Percentiles rank a stretch among this genome's conserved stretches.
Conservation (phyloP, 1,140 invertebrate species). For the Diorhabda carinulata region DNA sequence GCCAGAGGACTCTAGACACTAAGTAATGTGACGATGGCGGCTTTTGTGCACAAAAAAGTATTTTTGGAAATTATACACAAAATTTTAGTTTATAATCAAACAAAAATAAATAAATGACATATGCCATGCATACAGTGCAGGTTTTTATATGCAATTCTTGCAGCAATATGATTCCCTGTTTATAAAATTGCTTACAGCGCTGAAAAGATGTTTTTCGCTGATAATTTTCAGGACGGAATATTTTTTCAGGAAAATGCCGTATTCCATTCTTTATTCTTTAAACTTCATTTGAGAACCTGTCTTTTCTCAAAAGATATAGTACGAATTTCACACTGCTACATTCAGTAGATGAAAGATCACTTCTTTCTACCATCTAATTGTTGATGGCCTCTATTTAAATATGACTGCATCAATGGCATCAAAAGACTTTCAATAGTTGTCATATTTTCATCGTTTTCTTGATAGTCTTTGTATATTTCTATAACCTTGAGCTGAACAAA, state of each 20-base stretch:
- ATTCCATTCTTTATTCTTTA: slow-evolving; percentile 1
- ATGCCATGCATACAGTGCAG: neutral
- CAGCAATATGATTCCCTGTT: neutral
- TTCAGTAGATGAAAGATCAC: slow-evolving; percentile 9
- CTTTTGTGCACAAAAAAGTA: neutral
- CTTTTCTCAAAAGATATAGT: neutral
- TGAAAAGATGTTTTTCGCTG: neutral
- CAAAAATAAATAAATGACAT: neutral
- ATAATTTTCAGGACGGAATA: neutral
- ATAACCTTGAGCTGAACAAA: slow-evolving; percentile 13
- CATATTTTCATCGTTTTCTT: neutral
- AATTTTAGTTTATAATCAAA: neutral
- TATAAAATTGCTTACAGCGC: neutral
- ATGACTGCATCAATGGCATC: neutral
- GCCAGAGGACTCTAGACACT: slow-evolving; percentile 9
- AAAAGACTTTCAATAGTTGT: neutral
- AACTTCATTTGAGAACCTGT: neutral
- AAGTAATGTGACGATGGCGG: slow-evolving; percentile 2
- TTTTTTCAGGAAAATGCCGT: slow-evolving; percentile 9
- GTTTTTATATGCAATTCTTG: slow-evolving; percentile 6
- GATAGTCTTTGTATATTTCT: slow-evolving; percentile 16
- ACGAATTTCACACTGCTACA: neutral
- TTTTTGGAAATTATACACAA: neutral
- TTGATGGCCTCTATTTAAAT: slow-evolving; percentile 1
- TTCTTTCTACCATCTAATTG: slow-evolving; percentile 4